phyloP scores from a whole-genome alignment of 2,888 invertebrate genomes.

The Macaria liturata region DNA sequence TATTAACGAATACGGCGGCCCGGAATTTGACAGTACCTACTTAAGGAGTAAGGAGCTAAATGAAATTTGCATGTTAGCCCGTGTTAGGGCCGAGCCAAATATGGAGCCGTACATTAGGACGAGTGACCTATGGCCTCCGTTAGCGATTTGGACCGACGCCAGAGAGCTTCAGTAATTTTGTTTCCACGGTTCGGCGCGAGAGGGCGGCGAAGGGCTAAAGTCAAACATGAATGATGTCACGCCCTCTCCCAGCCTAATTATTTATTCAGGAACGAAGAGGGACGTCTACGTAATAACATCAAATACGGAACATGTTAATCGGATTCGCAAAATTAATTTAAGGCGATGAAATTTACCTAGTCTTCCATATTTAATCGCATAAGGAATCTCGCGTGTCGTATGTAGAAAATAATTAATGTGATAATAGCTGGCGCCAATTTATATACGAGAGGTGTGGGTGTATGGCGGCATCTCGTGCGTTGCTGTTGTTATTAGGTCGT shows the following conservation, averaged over 20 bases:
- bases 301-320: slow-evolving; percentile 24
- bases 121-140: slow-evolving; percentile 66
- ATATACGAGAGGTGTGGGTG: slow-evolving; percentile 4
- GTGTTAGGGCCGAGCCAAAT: slow-evolving; percentile 46
- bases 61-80: slow-evolving; percentile 34
- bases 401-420: slow-evolving; percentile 1
- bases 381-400: slow-evolving; percentile 6
- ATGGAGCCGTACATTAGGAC: slow-evolving; percentile 66
- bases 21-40: slow-evolving; percentile 20
- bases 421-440: slow-evolving; percentile 3
- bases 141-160: slow-evolving; percentile 67
- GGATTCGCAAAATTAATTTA: slow-evolving; percentile 23
- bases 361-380: slow-evolving; percentile 5
- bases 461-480: slow-evolving; percentile 17
- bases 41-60: slow-evolving; percentile 25
- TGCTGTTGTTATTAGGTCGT: slow-evolving; percentile 20
- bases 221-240: slow-evolving; percentile 29
- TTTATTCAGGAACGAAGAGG: slow-evolving; percentile 25
- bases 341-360: slow-evolving; percentile 17
- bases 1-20: slow-evolving; percentile 14
- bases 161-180: slow-evolving; percentile 52
- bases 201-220: slow-evolving; percentile 28
- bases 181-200: slow-evolving; percentile 26
- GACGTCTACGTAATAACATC: slow-evolving; percentile 26
- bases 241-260: slow-evolving; percentile 23